Evolutionary conservation across 2,888 invertebrate species (phyloP), one percentile per base, ranked within the genome.

Genomic region (Latrodectus elegans): DNA sequence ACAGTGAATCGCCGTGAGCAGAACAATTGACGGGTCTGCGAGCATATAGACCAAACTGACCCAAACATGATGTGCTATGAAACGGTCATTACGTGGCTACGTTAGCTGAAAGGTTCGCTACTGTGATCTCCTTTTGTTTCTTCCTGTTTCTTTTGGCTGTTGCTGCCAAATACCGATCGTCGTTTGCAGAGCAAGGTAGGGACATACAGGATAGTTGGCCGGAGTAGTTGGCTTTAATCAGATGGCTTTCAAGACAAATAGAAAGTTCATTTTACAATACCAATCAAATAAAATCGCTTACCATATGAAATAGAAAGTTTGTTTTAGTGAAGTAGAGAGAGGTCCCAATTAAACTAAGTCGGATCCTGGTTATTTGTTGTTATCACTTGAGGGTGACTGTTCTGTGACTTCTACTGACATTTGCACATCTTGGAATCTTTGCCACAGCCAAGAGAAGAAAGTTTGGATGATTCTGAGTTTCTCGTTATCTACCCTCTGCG

Each of bases 341-440:
- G n/a, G n/a, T n/a, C n/a, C n/a, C n/a, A n/a, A 22, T 22, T 22
- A 22, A 22, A 1, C 22, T 22, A 22, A 22, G 22, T 22, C 22
- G 22, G 22, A 1, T 22, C 22, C 22, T 22, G 22, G 22, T 22
- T 22, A 22, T 22, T 22, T 22, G 22, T 22, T 22, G 22, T 22
- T 22, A 22, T 22, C 22, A 22, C 22, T 22, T 55, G 70, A n/a
- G 15, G 38, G 17, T 70, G 79, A 79, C 55, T 71, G 38, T 71
- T 8, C 71, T 71, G 79, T 71, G 60, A 64, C 55, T 49, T 55
- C 68, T 67, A 52, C 67, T 77, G 38, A 52, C 77, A 67, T 77
- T 79, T n/a, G 60, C 55, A 26, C 78, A 52, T 79, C 15, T 79
- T 70, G 67, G 51, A 79, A 79, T 60, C 60, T 0, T 64, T 79